Percentiles rank a stretch among this genome's conserved stretches.
These are phyloP conservation scores for Chelonus insularis DNA, from an alignment of 1,140 invertebrate genomes.

Conservation along the genomic window DNA sequence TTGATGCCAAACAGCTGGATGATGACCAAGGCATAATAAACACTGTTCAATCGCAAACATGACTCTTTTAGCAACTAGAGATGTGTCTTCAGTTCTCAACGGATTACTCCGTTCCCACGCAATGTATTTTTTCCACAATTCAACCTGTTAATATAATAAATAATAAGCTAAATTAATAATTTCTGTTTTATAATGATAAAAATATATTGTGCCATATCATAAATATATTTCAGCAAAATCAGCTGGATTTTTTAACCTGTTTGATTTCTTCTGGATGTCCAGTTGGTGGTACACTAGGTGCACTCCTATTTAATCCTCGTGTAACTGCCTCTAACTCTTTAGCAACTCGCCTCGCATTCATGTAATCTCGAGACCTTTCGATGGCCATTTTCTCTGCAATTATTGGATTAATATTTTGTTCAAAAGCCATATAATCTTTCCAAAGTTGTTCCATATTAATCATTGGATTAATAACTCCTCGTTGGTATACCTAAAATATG, in stretches of 20 bases:
- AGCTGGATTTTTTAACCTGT: too few relatives aligned
- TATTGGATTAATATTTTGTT: constrained; percentile 94
- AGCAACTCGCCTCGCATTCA: constrained; percentile 95
- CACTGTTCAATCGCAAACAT: constrained; percentile 99
- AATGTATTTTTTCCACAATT: constrained; percentile 99
- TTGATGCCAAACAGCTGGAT: constrained; percentile 99
- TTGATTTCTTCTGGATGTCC: constrained; percentile 89
- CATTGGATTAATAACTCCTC: constrained; percentile 95
- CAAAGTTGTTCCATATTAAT: constrained; percentile 96
- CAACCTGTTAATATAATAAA: constrained; percentile 68
- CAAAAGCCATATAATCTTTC: constrained; percentile 97
- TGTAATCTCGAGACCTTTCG: constrained; percentile 91
- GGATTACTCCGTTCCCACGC: constrained; percentile 97
- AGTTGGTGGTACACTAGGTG: constrained; percentile 91
- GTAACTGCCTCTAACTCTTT: constrained; percentile 96
- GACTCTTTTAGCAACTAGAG: constrained; percentile 87
- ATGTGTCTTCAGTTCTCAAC: constrained; percentile 91
- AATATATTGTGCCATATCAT: constrained; percentile 25
- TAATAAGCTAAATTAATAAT: constrained; percentile 3
- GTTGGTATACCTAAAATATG: constrained; percentile 84
- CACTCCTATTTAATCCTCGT: constrained; percentile 90
- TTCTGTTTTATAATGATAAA: constrained; percentile 1
- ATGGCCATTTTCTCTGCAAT: constrained; percentile 93
- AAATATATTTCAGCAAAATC: constrained; percentile 8
- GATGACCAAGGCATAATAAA: constrained; percentile 92